These are phyloP conservation scores for Trinectes maculatus DNA, from an alignment of 2,113 vertebrate genomes.

Conservation along the genomic window DNA sequence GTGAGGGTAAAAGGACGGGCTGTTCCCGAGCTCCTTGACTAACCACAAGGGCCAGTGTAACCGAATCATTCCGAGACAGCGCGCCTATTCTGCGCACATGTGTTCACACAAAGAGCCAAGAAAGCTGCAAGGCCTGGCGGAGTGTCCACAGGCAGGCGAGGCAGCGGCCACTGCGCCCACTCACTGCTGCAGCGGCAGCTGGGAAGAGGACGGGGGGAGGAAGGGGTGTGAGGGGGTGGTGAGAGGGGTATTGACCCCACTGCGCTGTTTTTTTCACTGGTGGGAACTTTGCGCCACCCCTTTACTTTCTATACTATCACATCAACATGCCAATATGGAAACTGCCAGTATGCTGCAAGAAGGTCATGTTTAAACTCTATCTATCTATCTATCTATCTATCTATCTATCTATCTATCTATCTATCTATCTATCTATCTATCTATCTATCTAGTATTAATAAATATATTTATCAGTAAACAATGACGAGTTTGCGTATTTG, in stretches of 20 bases:
- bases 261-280: slow-evolving; percentile 26
- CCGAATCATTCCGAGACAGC: slow-evolving; percentile 76
- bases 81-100: slow-evolving; percentile 70
- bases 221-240: background rate
- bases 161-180: slow-evolving; percentile 61
- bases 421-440: background rate
- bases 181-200: slow-evolving; percentile 64
- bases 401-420: slow-evolving; percentile 1
- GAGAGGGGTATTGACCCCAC: slow-evolving; percentile 35
- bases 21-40: slow-evolving; percentile 24
- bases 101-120: slow-evolving; percentile 67
- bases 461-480: background rate
- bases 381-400: background rate
- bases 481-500: background rate
- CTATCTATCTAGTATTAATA: background rate
- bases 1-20: background rate
- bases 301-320: background rate
- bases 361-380: too few species aligned
- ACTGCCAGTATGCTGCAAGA: too few species aligned
- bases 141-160: slow-evolving; percentile 42
- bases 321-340: too few species aligned
- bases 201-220: slow-evolving; percentile 21
- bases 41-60: slow-evolving; percentile 49
- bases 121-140: slow-evolving; percentile 47
- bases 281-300: slow-evolving; percentile 36